Percentiles rank a stretch among this genome's conserved stretches.
phyloP scores from a whole-genome alignment of 2,113 vertebrate species.

The Solenodon paradoxus region DNA sequence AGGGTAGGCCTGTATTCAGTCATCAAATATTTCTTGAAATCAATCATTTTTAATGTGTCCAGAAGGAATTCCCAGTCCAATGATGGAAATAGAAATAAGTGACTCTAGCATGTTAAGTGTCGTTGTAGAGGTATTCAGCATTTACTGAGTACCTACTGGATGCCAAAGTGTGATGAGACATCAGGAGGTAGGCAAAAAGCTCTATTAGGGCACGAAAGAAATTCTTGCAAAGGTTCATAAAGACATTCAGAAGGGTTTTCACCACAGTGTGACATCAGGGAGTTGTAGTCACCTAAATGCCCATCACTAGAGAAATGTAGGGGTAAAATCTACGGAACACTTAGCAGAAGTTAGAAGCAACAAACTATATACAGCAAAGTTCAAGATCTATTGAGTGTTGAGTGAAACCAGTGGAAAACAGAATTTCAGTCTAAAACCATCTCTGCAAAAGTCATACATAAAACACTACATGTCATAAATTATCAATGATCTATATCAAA shows the following conservation, averaged over 20 bases:
- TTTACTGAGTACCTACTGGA: background rate
- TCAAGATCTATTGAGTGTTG: background rate
- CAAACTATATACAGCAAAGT: background rate
- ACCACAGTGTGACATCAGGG: background rate
- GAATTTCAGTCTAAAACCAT: background rate
- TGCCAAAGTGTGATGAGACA: background rate
- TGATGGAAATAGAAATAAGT: conserved; percentile 21
- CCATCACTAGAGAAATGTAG: background rate
- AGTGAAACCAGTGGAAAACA: background rate
- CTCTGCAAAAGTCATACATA: background rate
- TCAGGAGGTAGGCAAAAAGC: background rate
- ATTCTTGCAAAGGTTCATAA: background rate
- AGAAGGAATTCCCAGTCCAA: conserved; percentile 5
- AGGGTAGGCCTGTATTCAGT: background rate
- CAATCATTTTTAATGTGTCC: background rate
- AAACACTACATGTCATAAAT: background rate
- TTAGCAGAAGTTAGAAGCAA: background rate
- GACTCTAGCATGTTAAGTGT: background rate
- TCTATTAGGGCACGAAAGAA: background rate
- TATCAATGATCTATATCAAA: background rate
- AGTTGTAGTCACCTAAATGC: background rate
- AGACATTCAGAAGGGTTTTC: background rate
- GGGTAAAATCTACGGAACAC: background rate
- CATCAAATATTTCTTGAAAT: background rate
- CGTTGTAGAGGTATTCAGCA: background rate